Conservation (phyloP, 2,113 vertebrate species). For the Canis aureus region DNA sequence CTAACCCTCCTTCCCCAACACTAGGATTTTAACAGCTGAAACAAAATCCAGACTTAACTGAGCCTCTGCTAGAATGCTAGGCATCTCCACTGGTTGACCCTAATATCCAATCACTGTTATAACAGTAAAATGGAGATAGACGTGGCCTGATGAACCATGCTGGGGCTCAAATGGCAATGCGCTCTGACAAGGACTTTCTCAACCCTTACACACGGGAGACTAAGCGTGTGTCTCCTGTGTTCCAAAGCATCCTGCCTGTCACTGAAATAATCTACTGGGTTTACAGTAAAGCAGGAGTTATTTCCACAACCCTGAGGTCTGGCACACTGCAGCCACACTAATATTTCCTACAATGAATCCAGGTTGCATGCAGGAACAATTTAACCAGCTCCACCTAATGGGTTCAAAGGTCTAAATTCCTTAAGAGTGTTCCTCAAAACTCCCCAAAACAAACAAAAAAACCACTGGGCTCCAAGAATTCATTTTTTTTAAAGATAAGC, state of each 20-base stretch:
- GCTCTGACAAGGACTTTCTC: neutral
- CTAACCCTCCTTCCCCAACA: neutral
- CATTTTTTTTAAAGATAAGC: neutral
- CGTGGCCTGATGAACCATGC: neutral
- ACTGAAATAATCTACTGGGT: neutral
- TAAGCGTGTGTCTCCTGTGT: neutral
- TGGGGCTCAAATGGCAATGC: neutral
- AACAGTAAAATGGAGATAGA: neutral
- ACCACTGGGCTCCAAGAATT: neutral
- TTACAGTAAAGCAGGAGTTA: neutral
- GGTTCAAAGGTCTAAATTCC: neutral
- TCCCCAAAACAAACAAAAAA: neutral
- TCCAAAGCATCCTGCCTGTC: neutral
- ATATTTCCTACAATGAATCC: neutral
- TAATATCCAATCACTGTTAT: neutral
- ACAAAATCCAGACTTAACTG: neutral
- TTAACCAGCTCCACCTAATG: neutral
- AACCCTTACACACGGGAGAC: neutral
- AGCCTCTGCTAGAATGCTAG: neutral
- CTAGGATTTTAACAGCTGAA: conserved; percentile 15
- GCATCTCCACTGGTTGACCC: neutral
- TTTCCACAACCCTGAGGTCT: neutral
- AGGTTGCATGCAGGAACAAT: neutral
- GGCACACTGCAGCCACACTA: neutral
- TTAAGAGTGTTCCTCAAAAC: neutral